Conservation (phyloP, 2,797 vertebrate genomes). For the Synanceia verrucosa region DNA sequence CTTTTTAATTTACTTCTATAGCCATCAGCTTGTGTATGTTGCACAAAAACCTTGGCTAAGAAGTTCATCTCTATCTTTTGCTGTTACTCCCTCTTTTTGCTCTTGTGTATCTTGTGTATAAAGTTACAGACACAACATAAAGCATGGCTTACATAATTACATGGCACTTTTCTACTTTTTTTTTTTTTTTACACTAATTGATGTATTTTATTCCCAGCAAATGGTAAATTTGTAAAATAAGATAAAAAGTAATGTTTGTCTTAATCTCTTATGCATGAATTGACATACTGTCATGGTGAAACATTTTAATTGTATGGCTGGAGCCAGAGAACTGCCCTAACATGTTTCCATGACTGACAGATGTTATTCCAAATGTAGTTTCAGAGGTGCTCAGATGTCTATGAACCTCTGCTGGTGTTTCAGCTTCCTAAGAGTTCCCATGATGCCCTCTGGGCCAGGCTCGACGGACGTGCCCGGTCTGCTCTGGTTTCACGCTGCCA, state of each 20-base stretch:
- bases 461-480: slow-evolving; percentile 58
- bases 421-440: slow-evolving; percentile 51
- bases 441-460: slow-evolving; percentile 64
- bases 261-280: background rate
- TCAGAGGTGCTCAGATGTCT: slow-evolving; percentile 50
- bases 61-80: background rate
- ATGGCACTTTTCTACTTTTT: background rate
- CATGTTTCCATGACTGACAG: slow-evolving; percentile 64
- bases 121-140: background rate
- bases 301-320: slow-evolving; percentile 26
- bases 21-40: background rate
- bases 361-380: slow-evolving; percentile 59
- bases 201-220: background rate
- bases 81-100: background rate
- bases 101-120: background rate
- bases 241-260: background rate
- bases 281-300: background rate
- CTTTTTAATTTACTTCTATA: background rate
- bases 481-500: slow-evolving; percentile 71
- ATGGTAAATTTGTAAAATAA: background rate
- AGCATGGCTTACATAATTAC: background rate
- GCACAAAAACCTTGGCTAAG: background rate
- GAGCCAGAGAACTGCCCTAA: slow-evolving; percentile 21
- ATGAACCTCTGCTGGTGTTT: slow-evolving; percentile 58
- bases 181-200: background rate